Base-by-base conservation (phyloP, 2,113 vertebrate genomes). In the Cephalopterus ornatus region DNA sequence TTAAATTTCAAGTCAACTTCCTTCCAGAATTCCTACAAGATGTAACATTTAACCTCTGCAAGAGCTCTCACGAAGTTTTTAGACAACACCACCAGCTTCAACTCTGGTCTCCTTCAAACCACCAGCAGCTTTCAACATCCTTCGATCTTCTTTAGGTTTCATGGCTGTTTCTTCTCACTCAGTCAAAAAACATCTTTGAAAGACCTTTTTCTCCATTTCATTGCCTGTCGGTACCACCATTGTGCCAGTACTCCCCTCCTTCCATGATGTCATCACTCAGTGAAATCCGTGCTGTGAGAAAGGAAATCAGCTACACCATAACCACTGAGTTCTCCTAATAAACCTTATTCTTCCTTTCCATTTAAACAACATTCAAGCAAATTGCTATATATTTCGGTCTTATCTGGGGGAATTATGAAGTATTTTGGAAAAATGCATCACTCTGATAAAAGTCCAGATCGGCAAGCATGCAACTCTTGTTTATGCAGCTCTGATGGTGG, bases 11-110 rank as follows among this genome's bases (percentile, higher is more conserved):
- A 35, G 15, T 77, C 18, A 46, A 33, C 4, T 75, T 91, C 26
- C 26, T 72, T 30, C 6, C 32, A 52, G 30, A 22, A 50, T 73
- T 86, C 22, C 44, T 50, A 5, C 5, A 30, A 63, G 47, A 53
- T 35, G 14, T 50, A 20, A 14, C 11, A 84, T 65, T 65, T 78
- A n/a, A 58, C 52, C 6, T 42, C 33, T 73, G 23, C n/a, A 75
- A 26, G 2, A 1, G 4, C 4, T 52, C 15, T 79, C 33, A 39
- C 0, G 1, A 59, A 16, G 6, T 6, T 35, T 89, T 83, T 21
- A 50, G 27, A 53, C 35, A 76, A 39, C 24, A 3, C 18, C 13
- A 62, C 13, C 13, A 63, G 8, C 10, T 73, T 30, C 70, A 92
- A 21, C 5, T 55, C 63, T 66, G 28, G 8, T 74, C 21, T 55